A percentile compares a stretch with the other conserved stretches of the same genome.
phyloP scores from a whole-genome alignment of 2,113 vertebrate species.

The Etheostoma spectabile region DNA sequence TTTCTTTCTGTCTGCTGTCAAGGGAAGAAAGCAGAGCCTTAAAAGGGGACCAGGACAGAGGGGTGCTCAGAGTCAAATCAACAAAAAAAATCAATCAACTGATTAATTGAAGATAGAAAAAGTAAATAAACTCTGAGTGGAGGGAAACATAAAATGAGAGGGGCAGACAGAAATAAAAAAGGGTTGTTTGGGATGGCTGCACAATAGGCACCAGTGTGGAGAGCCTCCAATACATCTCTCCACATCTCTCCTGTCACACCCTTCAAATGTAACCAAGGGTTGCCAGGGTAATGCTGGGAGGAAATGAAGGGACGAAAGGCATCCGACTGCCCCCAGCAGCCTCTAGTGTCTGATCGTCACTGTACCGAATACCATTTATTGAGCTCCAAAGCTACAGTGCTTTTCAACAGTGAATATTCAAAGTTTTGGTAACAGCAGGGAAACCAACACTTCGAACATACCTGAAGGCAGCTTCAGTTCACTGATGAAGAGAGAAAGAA shows the following conservation, averaged over 20 bases:
- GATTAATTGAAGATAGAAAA: constrained; percentile 27
- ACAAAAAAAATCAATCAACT: constrained; percentile 42
- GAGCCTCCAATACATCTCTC: constrained; percentile 32
- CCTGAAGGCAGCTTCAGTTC: too few relatives aligned
- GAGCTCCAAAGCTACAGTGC: too few relatives aligned
- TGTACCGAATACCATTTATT: too few relatives aligned
- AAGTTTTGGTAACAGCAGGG: too few relatives aligned
- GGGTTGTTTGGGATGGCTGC: constrained; percentile 49
- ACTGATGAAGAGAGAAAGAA: too few relatives aligned
- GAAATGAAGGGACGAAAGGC: neutral
- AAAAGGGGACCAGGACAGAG: constrained; percentile 5
- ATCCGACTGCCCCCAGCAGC: neutral
- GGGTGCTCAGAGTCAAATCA: constrained; percentile 13
- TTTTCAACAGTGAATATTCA: too few relatives aligned
- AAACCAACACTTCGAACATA: too few relatives aligned
- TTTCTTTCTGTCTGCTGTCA: constrained; percentile 35
- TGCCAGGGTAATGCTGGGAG: constrained; percentile 5
- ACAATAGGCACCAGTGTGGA: constrained; percentile 61
- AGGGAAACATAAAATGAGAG: constrained; percentile 35
- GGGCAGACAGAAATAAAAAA: constrained; percentile 60
- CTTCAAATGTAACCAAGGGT: constrained; percentile 31
- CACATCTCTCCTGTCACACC: constrained; percentile 31
- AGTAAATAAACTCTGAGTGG: constrained; percentile 1
- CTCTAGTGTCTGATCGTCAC: neutral
- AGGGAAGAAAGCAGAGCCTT: constrained; percentile 8